Percentiles rank a stretch among this genome's conserved stretches.
These are phyloP conservation scores for Knipowitschia caucasica DNA, from an alignment of 2,797 vertebrate genomes.

Conservation along the genomic window DNA sequence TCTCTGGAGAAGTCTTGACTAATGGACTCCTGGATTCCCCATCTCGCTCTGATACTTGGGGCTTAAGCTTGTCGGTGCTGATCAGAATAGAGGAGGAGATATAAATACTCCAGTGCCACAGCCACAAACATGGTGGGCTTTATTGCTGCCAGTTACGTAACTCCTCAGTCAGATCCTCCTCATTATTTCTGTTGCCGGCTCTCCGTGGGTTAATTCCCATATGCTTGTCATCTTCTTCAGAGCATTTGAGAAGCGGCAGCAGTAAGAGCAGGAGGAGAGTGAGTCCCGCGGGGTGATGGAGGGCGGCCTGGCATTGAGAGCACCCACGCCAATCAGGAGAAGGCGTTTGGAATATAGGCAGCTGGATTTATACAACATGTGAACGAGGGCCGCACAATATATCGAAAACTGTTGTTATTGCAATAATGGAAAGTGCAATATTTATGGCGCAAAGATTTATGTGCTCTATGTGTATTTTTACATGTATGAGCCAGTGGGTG, in stretches of 20 bases:
- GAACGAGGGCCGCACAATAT: too few species aligned
- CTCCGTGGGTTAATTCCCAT: constrained; percentile 59
- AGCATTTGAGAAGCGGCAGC: constrained; percentile 39
- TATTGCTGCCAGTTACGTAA: constrained; percentile 64
- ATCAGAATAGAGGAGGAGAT: constrained; percentile 45
- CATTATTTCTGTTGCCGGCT: constrained; percentile 66
- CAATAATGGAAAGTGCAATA: too few species aligned
- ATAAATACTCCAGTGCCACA: constrained; percentile 44
- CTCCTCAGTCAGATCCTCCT: constrained; percentile 63
- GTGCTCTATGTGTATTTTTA: too few species aligned
- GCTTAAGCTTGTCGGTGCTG: constrained; percentile 23
- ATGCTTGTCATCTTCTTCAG: constrained; percentile 60
- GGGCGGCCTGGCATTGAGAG: constrained; percentile 17
- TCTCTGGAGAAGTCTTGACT: constrained; percentile 13
- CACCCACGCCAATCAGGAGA: constrained; percentile 14
- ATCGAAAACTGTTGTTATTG: too few species aligned
- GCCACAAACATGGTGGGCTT: constrained; percentile 57
- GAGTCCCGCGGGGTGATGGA: constrained; percentile 22
- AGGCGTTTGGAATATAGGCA: constrained; percentile 24
- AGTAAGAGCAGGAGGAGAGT: constrained; percentile 6
- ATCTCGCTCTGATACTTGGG: constrained; percentile 39
- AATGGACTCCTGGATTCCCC: constrained; percentile 43
- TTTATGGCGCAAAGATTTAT: too few species aligned
- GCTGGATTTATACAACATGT: constrained; percentile 23
- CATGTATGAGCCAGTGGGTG: too few species aligned